A percentile compares a stretch with the other conserved stretches of the same genome.
Conservation (phyloP, 1,140 invertebrate genomes). For the Lepeophtheirus salmonis region DNA sequence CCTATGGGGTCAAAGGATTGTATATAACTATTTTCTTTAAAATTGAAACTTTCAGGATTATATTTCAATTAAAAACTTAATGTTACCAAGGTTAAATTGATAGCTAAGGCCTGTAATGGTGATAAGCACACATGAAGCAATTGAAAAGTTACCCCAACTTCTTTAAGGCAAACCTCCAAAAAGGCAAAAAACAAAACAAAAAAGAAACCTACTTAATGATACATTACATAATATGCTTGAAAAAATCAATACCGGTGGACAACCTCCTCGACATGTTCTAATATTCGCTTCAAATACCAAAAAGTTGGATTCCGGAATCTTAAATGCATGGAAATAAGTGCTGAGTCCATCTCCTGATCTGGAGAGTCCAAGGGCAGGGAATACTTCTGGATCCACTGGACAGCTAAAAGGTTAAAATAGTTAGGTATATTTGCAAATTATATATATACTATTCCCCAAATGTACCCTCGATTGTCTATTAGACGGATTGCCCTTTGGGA, state of each 20-base stretch:
- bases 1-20: no score
- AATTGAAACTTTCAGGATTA: no score
- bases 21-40: no score
- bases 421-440: no score
- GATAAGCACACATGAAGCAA: no score
- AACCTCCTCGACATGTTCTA: slow-evolving; percentile 63
- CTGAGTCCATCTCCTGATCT: slow-evolving; percentile 66
- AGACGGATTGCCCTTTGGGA: slow-evolving; percentile 68
- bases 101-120: no score
- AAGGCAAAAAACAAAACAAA: no score
- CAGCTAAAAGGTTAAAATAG: slow-evolving; percentile 37
- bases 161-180: no score
- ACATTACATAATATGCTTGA: not conserved
- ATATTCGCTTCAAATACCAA: slow-evolving; percentile 81
- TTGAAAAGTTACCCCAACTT: no score
- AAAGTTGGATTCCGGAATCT: slow-evolving; percentile 84
- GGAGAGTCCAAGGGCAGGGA: slow-evolving; percentile 66
- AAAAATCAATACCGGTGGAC: slow-evolving; percentile 44
- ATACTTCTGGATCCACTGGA: slow-evolving; percentile 73
- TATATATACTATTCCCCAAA: slow-evolving; percentile 19
- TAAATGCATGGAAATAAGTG: slow-evolving; percentile 78
- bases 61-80: no score
- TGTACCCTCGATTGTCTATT: slow-evolving; percentile 67
- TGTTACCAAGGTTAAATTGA: no score
- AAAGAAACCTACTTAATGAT: no score